Conservation (phyloP, 2,888 invertebrate genomes). For the Parthenolecanium corni region DNA sequence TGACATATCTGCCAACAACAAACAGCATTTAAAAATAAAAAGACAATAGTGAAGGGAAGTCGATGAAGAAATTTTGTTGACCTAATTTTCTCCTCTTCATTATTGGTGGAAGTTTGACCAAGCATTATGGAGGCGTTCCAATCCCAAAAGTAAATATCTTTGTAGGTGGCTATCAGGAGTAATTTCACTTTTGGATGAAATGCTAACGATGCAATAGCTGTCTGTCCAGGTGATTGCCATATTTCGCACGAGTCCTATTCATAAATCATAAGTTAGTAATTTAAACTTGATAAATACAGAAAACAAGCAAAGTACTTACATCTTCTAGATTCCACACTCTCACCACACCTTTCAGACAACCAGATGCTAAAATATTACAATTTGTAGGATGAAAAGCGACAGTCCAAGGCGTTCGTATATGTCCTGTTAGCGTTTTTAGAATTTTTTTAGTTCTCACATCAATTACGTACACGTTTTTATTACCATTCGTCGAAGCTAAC, state of each 20-base stretch:
- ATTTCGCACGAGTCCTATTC: constrained; percentile 72
- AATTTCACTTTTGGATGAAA: constrained; percentile 75
- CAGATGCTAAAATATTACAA: constrained; percentile 71
- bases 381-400: constrained; percentile 77
- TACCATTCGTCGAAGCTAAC: constrained; percentile 79
- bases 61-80: too few species aligned
- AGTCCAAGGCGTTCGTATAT: constrained; percentile 83
- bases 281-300: not conserved
- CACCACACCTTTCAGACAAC: constrained; percentile 79
- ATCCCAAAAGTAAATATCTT: constrained; percentile 80
- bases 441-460: constrained; percentile 67
- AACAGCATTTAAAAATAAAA: too few species aligned
- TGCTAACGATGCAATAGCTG: constrained; percentile 71
- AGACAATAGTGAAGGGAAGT: too few species aligned
- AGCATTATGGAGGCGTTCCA: constrained; percentile 69
- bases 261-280: not conserved
- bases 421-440: constrained; percentile 62
- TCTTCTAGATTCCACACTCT: constrained; percentile 69
- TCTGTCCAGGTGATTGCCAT: constrained; percentile 60
- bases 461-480: constrained; percentile 76
- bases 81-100: constrained; percentile 70
- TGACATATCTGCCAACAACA: constrained; percentile 56
- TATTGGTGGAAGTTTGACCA: constrained; percentile 60
- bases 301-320: constrained; percentile 40
- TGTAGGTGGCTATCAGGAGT: constrained; percentile 72